phyloP scores from a whole-genome alignment of 2,888 invertebrate species.

The Byasa hedistus region DNA sequence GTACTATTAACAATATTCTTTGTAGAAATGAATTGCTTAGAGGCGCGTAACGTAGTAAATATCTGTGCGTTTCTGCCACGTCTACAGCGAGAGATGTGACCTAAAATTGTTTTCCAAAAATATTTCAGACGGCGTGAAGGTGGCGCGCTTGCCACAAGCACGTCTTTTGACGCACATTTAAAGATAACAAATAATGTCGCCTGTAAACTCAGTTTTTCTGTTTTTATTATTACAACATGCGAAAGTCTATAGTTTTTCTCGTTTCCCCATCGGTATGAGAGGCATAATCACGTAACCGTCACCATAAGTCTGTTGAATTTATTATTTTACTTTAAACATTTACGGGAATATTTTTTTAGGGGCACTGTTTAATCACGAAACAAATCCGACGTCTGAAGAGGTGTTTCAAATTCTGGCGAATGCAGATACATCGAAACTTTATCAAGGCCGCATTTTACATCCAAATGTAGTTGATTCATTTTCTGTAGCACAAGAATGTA shows the following conservation, averaged over 20 bases:
- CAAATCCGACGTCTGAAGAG: conserved; percentile 46
- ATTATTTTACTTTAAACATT: neutral
- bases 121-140: conserved; percentile 63
- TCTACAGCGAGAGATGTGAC: conserved; percentile 55
- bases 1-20: neutral
- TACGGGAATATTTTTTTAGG: conserved; percentile 54
- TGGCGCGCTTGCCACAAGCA: conserved; percentile 53
- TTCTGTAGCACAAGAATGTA: conserved; percentile 65
- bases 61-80: conserved; percentile 29
- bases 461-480: conserved; percentile 59
- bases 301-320: neutral
- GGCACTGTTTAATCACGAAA: conserved; percentile 68
- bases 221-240: conserved; percentile 35
- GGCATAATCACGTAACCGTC: neutral
- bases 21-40: neutral
- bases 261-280: conserved; percentile 61
- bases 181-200: conserved; percentile 35
- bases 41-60: conserved; percentile 32
- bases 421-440: conserved; percentile 47
- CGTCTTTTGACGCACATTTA: conserved; percentile 30
- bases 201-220: conserved; percentile 41
- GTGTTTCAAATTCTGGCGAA: conserved; percentile 54
- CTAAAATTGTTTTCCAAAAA: conserved; percentile 78
- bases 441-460: conserved; percentile 51
- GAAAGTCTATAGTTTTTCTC: conserved; percentile 38